Percentiles rank a stretch among this genome's conserved stretches.
Conservation (phyloP, 1,140 invertebrate genomes). For the Eumeta japonica region DNA sequence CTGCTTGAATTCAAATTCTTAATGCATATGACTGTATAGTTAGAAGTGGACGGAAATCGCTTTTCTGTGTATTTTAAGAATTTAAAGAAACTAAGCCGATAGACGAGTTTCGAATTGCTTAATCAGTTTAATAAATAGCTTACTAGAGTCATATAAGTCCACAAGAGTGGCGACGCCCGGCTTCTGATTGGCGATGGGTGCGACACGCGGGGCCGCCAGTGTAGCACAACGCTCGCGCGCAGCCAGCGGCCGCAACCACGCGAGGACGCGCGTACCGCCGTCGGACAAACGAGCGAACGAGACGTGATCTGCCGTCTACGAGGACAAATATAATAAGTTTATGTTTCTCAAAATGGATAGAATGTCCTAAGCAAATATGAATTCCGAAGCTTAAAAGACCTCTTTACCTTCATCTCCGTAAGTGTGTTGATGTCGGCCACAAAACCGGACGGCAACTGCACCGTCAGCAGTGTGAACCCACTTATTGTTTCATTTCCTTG, state of each 20-base stretch:
- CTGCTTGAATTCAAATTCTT: no score
- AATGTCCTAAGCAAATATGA: not conserved
- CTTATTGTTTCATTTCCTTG: slow-evolving; percentile 46
- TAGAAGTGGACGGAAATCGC: slow-evolving; percentile 1
- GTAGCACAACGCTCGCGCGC: slow-evolving; percentile 44
- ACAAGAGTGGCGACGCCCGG: slow-evolving; percentile 41
- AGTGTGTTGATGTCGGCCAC: slow-evolving; percentile 47
- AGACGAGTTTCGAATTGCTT: slow-evolving; percentile 6
- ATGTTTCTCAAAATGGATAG: slow-evolving; percentile 4
- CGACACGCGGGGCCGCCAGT: slow-evolving; percentile 39
- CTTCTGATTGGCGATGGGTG: slow-evolving; percentile 38
- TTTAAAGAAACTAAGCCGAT: slow-evolving; percentile 1
- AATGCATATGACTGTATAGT: no score
- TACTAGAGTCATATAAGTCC: slow-evolving; percentile 48
- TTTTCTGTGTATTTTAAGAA: not conserved
- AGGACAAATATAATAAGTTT: slow-evolving; percentile 1
- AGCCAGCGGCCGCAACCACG: slow-evolving; percentile 29
- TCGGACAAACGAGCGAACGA: slow-evolving; percentile 19
- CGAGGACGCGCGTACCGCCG: slow-evolving; percentile 28
- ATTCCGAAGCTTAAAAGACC: no score
- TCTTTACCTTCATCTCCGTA: slow-evolving; percentile 42
- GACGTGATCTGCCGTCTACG: slow-evolving; percentile 34
- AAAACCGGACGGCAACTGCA: slow-evolving; percentile 51
- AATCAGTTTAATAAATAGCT: slow-evolving; percentile 11
- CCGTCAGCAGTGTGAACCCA: slow-evolving; percentile 42